These are phyloP conservation scores for Nymphalis io DNA, from an alignment of 1,140 invertebrate genomes.

Conservation along the genomic window DNA sequence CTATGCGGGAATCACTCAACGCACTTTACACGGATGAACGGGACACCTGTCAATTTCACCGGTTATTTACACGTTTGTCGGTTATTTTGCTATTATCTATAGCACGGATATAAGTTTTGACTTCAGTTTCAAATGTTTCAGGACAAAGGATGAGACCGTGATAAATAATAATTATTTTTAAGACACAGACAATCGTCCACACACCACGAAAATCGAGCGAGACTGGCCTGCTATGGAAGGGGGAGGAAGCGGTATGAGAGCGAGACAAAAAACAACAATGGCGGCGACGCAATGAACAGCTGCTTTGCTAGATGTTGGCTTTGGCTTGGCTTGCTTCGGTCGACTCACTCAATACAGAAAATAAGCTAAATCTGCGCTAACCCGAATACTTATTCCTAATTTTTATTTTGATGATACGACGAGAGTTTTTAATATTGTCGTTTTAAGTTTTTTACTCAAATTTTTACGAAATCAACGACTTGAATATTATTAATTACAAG, in stretches of 20 bases:
- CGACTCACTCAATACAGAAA: slow-evolving; percentile 20
- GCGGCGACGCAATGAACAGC: slow-evolving; percentile 76
- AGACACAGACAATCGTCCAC: slow-evolving; percentile 54
- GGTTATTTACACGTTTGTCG: slow-evolving; percentile 38
- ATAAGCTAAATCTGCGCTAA: slow-evolving; percentile 12
- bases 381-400: background rate
- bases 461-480: too few species aligned
- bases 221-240: slow-evolving; percentile 62
- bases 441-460: too few species aligned
- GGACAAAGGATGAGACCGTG: slow-evolving; percentile 76
- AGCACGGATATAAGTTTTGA: slow-evolving; percentile 22
- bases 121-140: slow-evolving; percentile 53
- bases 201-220: slow-evolving; percentile 74
- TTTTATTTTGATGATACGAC: background rate
- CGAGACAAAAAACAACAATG: slow-evolving; percentile 73
- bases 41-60: slow-evolving; percentile 60
- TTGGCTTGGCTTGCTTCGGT: slow-evolving; percentile 30
- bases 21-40: slow-evolving; percentile 60
- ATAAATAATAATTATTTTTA: slow-evolving; percentile 51
- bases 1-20: slow-evolving; percentile 75
- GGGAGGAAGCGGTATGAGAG: slow-evolving; percentile 58
- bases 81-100: slow-evolving; percentile 3
- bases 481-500: too few species aligned
- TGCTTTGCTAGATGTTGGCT: slow-evolving; percentile 48
- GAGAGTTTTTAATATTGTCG: background rate